phyloP scores from a whole-genome alignment of 2,113 vertebrate genomes.

The Saimiri boliviensis region DNA sequence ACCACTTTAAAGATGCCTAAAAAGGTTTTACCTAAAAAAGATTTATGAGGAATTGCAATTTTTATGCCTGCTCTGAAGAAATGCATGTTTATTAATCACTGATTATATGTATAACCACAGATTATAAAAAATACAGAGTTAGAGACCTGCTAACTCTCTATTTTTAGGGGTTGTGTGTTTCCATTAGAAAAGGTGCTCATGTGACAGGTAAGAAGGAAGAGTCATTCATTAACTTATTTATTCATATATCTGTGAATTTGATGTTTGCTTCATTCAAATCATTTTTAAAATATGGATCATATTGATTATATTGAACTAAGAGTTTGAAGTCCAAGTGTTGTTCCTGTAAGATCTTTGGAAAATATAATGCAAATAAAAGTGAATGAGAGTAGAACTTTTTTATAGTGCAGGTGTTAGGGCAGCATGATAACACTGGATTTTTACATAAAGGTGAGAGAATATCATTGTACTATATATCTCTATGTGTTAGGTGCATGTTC shows the following conservation, averaged over 20 bases:
- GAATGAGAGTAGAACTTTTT: background rate
- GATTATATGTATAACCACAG: background rate
- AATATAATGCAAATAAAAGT: background rate
- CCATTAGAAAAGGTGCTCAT: background rate
- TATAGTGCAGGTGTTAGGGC: background rate
- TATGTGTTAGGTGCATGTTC: background rate
- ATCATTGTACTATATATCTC: background rate
- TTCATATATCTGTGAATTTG: background rate
- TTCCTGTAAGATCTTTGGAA: background rate
- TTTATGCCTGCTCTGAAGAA: conserved; percentile 20
- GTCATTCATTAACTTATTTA: background rate
- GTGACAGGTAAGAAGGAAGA: background rate
- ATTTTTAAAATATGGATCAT: background rate
- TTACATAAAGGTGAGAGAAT: background rate
- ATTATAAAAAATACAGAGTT: background rate
- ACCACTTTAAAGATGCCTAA: background rate
- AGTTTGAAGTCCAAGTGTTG: conserved; percentile 24
- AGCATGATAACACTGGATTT: background rate
- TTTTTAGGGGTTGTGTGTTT: background rate
- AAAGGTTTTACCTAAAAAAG: background rate
- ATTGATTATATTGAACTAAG: background rate
- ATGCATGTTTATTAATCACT: background rate
- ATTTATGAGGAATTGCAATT: background rate
- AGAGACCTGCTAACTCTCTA: background rate
- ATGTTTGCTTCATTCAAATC: background rate